phyloP scores from a whole-genome alignment of 2,113 vertebrate species.

The Campylomormyrus numenius region DNA sequence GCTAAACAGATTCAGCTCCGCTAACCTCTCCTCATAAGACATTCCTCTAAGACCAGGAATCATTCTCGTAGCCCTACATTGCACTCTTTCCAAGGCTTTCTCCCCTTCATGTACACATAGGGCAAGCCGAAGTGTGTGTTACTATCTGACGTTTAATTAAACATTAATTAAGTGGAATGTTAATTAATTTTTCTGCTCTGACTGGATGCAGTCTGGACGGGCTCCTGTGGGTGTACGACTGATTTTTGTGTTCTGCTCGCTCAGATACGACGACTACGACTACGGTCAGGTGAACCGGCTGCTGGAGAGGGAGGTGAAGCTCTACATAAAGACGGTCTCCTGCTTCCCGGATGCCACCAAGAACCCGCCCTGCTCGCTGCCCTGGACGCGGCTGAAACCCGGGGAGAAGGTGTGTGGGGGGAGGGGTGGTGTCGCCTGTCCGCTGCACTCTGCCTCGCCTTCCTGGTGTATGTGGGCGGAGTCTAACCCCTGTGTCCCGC shows the following conservation, averaged over 20 bases:
- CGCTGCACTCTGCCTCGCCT: background rate
- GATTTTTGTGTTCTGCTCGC: too few relatives aligned
- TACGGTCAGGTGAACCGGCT: conserved; percentile 79
- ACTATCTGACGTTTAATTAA: background rate
- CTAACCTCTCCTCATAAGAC: too few relatives aligned
- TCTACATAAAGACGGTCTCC: conserved; percentile 79
- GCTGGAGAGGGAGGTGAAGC: conserved; percentile 70
- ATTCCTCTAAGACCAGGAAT: too few relatives aligned
- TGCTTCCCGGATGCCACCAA: conserved; percentile 77
- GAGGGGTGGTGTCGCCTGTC: background rate
- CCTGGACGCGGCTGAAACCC: conserved; percentile 69
- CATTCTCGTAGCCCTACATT: too few relatives aligned
- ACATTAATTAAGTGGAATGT: background rate
- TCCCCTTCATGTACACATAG: background rate
- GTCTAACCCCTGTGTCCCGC: too few relatives aligned
- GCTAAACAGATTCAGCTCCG: too few relatives aligned
- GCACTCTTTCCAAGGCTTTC: background rate
- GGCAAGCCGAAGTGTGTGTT: too few relatives aligned
- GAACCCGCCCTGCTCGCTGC: conserved; percentile 63
- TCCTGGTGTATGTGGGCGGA: background rate
- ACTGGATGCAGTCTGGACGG: background rate
- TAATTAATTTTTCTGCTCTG: background rate
- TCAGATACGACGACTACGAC: conserved; percentile 74
- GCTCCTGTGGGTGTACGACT: background rate
- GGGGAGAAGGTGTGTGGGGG: conserved; percentile 67